phyloP scores from a whole-genome alignment of 2,797 vertebrate genomes.

The Choloepus didactylus region DNA sequence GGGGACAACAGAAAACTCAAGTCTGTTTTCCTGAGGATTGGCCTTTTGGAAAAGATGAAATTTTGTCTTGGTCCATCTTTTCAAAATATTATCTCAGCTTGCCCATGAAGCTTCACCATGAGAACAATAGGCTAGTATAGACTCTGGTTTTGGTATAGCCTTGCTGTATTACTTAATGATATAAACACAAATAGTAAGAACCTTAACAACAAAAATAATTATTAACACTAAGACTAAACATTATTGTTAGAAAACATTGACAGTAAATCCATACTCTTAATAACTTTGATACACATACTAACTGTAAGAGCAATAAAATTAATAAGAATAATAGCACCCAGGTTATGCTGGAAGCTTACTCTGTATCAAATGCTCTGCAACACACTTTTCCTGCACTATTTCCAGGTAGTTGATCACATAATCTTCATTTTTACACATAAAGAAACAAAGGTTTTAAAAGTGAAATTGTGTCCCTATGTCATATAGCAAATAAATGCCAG shows the following conservation, averaged over 20 bases:
- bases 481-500: neutral
- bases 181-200: neutral
- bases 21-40: neutral
- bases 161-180: neutral
- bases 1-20: neutral
- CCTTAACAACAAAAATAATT: neutral
- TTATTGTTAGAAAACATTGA: neutral
- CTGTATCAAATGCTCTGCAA: neutral
- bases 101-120: neutral
- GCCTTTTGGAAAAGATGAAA: neutral
- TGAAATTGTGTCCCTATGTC: neutral
- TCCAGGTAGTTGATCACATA: neutral
- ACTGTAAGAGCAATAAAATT: neutral
- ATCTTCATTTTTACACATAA: conserved; percentile 4
- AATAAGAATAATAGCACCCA: neutral
- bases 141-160: neutral
- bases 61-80: neutral
- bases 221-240: neutral
- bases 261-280: neutral
- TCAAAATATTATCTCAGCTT: conserved; percentile 9
- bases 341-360: neutral
- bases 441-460: neutral
- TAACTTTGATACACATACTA: neutral
- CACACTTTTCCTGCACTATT: neutral
- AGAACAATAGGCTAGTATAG: neutral